Evolutionary conservation across 2,888 invertebrate species (phyloP).

Genomic region (Pogonocherus hispidulus): DNA sequence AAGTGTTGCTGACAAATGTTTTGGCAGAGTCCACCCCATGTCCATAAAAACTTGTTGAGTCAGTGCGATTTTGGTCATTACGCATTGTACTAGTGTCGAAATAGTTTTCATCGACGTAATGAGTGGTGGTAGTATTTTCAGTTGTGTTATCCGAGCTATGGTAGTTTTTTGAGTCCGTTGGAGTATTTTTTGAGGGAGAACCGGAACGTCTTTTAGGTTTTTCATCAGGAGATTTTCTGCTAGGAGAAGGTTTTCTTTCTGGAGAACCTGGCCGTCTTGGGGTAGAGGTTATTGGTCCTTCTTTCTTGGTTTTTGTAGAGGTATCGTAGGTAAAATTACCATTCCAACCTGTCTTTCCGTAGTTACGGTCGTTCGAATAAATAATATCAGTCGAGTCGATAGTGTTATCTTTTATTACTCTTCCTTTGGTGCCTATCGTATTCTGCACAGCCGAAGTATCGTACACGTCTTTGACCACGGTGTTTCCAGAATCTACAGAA

Average conservation of each 20-base stretch:
- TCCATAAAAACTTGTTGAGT: constrained; percentile 64
- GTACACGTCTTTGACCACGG: constrained; percentile 60
- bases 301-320: constrained; percentile 41
- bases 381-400: constrained; percentile 66
- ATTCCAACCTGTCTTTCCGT: constrained; percentile 66
- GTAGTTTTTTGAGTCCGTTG: constrained; percentile 20
- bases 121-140: constrained; percentile 33
- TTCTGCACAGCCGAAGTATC: constrained; percentile 63
- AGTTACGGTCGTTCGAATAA: constrained; percentile 63
- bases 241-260: constrained; percentile 21
- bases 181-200: constrained; percentile 11
- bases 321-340: constrained; percentile 63
- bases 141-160: constrained; percentile 27
- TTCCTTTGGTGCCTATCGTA: constrained; percentile 64
- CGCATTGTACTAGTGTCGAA: constrained; percentile 57
- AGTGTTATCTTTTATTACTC: constrained; percentile 70
- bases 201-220: background rate
- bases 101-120: constrained; percentile 59
- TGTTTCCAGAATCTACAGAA: constrained; percentile 54
- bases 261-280: constrained; percentile 32
- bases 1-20: constrained; percentile 62
- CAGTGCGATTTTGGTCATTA: constrained; percentile 54
- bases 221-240: constrained; percentile 16
- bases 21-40: constrained; percentile 60
- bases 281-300: constrained; percentile 30